Percentiles rank a stretch among this genome's conserved stretches.
These are phyloP conservation scores for Belgica antarctica DNA, from an alignment of 2,888 invertebrate genomes.

Conservation along the genomic window DNA sequence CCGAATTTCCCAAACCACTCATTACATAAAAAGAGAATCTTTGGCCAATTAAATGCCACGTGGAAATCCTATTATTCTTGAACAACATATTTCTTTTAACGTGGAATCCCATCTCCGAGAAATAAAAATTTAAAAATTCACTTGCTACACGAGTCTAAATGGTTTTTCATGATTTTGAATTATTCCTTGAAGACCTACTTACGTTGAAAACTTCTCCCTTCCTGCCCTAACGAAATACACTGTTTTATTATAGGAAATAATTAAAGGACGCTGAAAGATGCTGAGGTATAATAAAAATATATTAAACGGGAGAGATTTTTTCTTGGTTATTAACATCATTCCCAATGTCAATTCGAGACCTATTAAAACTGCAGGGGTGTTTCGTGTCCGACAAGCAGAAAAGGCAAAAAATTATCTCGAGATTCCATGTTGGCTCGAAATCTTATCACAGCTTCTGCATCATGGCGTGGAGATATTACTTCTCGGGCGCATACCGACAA, in stretches of 20 bases:
- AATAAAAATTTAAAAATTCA: slow-evolving; percentile 43
- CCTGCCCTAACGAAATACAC: background rate
- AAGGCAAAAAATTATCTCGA: slow-evolving; percentile 15
- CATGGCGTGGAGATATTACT: too few species aligned
- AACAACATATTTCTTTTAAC: slow-evolving; percentile 5
- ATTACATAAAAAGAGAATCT: slow-evolving; percentile 26
- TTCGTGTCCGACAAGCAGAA: background rate
- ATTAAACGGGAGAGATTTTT: slow-evolving; percentile 2
- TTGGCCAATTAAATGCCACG: slow-evolving; percentile 38
- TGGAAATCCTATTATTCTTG: slow-evolving; percentile 30
- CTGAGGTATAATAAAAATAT: slow-evolving; percentile 41
- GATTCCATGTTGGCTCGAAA: background rate
- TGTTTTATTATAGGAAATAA: slow-evolving; percentile 41
- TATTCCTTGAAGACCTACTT: slow-evolving; percentile 38
- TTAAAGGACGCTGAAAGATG: slow-evolving; percentile 41
- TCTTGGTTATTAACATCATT: slow-evolving; percentile 31
- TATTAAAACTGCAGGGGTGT: slow-evolving; percentile 31
- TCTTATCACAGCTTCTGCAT: slow-evolving; percentile 36
- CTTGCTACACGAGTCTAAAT: slow-evolving; percentile 36
- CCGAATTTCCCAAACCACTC: slow-evolving; percentile 43
- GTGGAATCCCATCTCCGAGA: slow-evolving; percentile 25
- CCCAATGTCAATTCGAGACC: slow-evolving; percentile 32
- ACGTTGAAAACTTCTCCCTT: slow-evolving; percentile 18
- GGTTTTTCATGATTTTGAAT: slow-evolving; percentile 44
- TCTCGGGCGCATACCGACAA: background rate